Percentiles rank a stretch among this genome's conserved stretches.
Evolutionary conservation across 2,113 vertebrate genomes (phyloP).

Genomic region (Callopanchax toddi): DNA sequence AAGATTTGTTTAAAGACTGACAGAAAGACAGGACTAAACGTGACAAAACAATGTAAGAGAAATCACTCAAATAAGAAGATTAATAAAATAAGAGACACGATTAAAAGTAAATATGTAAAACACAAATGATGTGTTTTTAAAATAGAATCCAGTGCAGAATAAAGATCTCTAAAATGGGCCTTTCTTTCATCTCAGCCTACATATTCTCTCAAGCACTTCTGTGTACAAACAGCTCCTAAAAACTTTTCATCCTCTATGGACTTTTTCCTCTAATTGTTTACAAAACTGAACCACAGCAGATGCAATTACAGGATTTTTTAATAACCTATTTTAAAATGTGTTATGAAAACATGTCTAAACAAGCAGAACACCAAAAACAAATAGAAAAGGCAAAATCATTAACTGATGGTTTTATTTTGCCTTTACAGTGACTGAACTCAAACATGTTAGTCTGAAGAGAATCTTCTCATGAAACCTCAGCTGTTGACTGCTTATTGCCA

Average conservation of each 20-base stretch:
- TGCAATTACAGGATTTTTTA: conserved; percentile 34
- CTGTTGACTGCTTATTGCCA: not conserved
- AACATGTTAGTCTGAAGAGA: no score
- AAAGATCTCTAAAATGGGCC: conserved; percentile 36
- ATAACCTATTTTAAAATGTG: conserved; percentile 9
- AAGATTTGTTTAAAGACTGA: no score
- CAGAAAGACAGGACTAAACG: no score
- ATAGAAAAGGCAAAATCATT: not conserved
- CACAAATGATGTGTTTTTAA: no score
- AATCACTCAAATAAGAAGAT: conserved; percentile 3
- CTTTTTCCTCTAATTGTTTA: conserved; percentile 32
- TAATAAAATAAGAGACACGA: conserved; percentile 26
- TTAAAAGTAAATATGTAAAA: conserved; percentile 27
- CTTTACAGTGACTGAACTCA: not conserved
- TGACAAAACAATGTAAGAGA: conserved; percentile 21
- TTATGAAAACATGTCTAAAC: conserved; percentile 29
- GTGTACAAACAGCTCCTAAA: conserved; percentile 32
- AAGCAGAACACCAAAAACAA: conserved; percentile 16
- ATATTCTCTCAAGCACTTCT: conserved; percentile 31
- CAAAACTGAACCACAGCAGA: conserved; percentile 32
- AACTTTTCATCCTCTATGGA: conserved; percentile 47
- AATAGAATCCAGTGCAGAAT: conserved; percentile 38
- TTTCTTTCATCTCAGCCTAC: conserved; percentile 56
- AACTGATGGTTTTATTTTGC: not conserved
- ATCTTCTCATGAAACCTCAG: not conserved